These are phyloP conservation scores for Phycodurus eques DNA, from an alignment of 2,113 vertebrate genomes.

Conservation along the genomic window DNA sequence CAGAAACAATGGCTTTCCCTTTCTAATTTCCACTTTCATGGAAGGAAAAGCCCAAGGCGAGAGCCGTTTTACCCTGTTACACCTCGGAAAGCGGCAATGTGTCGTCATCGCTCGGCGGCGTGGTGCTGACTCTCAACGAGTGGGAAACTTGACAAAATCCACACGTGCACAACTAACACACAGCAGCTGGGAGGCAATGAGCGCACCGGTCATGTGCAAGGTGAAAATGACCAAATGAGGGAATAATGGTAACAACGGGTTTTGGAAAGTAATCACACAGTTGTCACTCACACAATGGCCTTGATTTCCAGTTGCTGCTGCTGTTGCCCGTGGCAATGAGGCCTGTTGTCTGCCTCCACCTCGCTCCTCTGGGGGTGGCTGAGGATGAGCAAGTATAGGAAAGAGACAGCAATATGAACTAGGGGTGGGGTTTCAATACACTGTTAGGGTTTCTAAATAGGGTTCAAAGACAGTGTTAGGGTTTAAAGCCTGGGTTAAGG, in stretches of 20 bases:
- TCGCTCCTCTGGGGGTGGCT: constrained; percentile 45
- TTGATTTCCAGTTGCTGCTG: constrained; percentile 61
- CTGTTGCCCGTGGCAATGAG: constrained; percentile 43
- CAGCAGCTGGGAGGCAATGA: background rate
- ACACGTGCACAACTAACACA: background rate
- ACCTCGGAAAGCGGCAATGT: constrained; percentile 11
- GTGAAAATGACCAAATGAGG: constrained; percentile 6
- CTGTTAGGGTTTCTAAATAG: background rate
- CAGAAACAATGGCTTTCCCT: constrained; percentile 29
- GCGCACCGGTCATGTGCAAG: background rate
- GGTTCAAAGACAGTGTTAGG: background rate
- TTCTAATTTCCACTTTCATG: constrained; percentile 26
- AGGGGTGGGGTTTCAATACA: background rate
- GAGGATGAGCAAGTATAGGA: background rate
- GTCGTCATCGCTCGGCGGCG: background rate
- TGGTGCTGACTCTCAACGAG: background rate
- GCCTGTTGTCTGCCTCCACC: constrained; percentile 56
- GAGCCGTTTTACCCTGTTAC: constrained; percentile 25
- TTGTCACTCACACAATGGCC: constrained; percentile 66
- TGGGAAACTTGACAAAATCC: background rate
- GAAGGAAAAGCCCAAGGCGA: constrained; percentile 39
- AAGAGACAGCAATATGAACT: background rate
- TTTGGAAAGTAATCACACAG: background rate
- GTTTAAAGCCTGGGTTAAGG: background rate
- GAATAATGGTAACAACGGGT: background rate